Base-by-base conservation (phyloP, 2,797 vertebrate species). In the Pelodytes ibericus region DNA sequence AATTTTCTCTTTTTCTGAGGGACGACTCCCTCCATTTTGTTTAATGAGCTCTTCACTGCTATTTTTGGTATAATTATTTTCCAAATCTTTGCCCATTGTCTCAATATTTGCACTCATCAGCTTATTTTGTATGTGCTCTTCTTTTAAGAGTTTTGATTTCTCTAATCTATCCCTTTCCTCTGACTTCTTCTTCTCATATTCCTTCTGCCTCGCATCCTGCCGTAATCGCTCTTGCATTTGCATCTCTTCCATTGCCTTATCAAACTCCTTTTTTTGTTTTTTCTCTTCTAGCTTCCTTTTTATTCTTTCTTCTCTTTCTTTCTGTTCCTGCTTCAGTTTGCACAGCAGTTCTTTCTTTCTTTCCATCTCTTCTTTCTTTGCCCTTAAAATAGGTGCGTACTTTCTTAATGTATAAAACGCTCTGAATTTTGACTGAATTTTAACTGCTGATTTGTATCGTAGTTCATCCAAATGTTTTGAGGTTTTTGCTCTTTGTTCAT, bases 381-480 rank as follows among this genome's bases (percentile, higher is more conserved):
- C 86, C 71, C 73, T 88, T 79, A 92, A 84, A 39, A 89, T 29
- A 3, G 84, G 82, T 58, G 62, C 10, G 4, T 87, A 90, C 76
- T 83, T 85, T 84, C 77, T 84, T 58, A 61, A 85, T 1, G 80
- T 82, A 66, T 86, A 39, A 59, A 86, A 87, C 66, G 88, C 86
- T 84, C 88, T 87, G 65, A 91, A 84, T 66, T 72, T 86, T 73
- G 92, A 82, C 84, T 95, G 93, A 64, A 95, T 90, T 86, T 81
- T 91, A 60, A 88, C 65, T 59, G 92, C 92, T 20, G 94, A 91
- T 67, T 31, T 77, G 81, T 82, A 74, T 20, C 51, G 71, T 15
- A 84, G 49, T 68, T 90, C 83, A 72, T 84, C 61, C 65, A 78
- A 80, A 39, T 79, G 81, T 57, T 76, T 79, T 26, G 64, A 84